Conservation (phyloP, 2,888 invertebrate genomes). For the Lingula anatina region DNA sequence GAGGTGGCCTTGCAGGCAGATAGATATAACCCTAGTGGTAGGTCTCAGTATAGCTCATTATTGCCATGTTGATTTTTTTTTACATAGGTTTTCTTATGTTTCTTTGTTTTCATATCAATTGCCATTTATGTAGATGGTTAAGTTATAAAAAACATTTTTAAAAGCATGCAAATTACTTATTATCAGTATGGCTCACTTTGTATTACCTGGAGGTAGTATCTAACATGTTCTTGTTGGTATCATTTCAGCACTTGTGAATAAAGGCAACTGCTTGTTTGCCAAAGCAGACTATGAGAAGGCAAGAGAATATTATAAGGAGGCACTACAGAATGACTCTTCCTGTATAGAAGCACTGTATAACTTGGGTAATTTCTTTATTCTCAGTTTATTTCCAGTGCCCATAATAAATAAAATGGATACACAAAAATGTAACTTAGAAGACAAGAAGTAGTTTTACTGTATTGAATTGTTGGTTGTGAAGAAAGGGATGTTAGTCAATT, state of each 20-base stretch:
- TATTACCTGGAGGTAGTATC: too few species aligned
- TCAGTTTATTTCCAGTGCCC: background rate
- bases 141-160: too few species aligned
- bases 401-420: background rate
- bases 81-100: too few species aligned
- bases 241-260: slow-evolving; percentile 69
- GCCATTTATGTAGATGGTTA: too few species aligned
- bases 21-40: slow-evolving; percentile 67
- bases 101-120: too few species aligned
- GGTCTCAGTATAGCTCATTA: background rate
- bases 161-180: too few species aligned
- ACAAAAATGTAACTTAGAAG: too few species aligned
- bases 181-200: too few species aligned
- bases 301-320: slow-evolving; percentile 67
- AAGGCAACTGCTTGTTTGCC: slow-evolving; percentile 73
- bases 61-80: too few species aligned
- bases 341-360: slow-evolving; percentile 82
- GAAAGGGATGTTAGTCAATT: too few species aligned
- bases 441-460: too few species aligned
- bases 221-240: background rate
- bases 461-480: too few species aligned
- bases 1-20: slow-evolving; percentile 70
- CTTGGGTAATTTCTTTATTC: slow-evolving; percentile 59
- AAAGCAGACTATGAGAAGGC: slow-evolving; percentile 68
- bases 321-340: slow-evolving; percentile 72